Percentiles rank a stretch among this genome's conserved stretches.
phyloP scores from a whole-genome alignment of 2,797 vertebrate genomes.

The Benthosema pterotum region DNA sequence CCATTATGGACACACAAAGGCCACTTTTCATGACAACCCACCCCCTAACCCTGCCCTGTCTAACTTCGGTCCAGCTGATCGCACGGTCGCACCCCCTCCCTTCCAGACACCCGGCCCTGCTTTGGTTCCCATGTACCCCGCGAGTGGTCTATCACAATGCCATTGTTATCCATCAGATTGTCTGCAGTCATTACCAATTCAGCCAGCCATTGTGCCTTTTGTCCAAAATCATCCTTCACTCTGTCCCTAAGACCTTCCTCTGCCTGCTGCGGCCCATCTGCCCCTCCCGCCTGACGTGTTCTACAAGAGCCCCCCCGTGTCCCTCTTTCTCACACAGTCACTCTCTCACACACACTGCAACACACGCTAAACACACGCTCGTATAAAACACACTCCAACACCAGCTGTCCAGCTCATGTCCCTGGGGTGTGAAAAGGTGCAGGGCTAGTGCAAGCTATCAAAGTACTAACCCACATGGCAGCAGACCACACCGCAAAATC shows the following conservation, averaged over 20 bases:
- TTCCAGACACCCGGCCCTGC: slow-evolving; percentile 36
- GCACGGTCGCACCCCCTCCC: no score
- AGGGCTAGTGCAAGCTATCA: slow-evolving; percentile 39
- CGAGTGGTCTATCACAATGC: slow-evolving; percentile 69
- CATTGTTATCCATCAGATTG: slow-evolving; percentile 78
- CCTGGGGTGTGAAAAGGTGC: slow-evolving; percentile 66
- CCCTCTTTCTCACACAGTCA: slow-evolving; percentile 7
- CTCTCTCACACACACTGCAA: slow-evolving; percentile 12
- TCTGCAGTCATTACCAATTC: slow-evolving; percentile 75
- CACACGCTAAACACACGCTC: slow-evolving; percentile 36
- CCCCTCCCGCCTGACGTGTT: slow-evolving; percentile 58
- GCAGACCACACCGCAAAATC: slow-evolving; percentile 15
- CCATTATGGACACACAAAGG: slow-evolving; percentile 57
- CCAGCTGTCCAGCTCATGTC: slow-evolving; percentile 76
- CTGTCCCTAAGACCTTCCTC: slow-evolving; percentile 67
- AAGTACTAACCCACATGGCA: slow-evolving; percentile 36
- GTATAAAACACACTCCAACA: slow-evolving; percentile 55
- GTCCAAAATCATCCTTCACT: slow-evolving; percentile 74
- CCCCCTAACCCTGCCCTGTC: slow-evolving; percentile 51
- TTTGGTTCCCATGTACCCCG: slow-evolving; percentile 65
- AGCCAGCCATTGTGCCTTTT: slow-evolving; percentile 74
- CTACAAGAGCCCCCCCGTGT: slow-evolving; percentile 27
- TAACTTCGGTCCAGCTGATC: slow-evolving; percentile 71
- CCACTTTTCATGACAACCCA: slow-evolving; percentile 57
- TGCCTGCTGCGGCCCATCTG: slow-evolving; percentile 74